A percentile compares a stretch with the other conserved stretches of the same genome.
Evolutionary conservation across 2,797 vertebrate genomes (phyloP).

Genomic region (Apogon hyalosoma): DNA sequence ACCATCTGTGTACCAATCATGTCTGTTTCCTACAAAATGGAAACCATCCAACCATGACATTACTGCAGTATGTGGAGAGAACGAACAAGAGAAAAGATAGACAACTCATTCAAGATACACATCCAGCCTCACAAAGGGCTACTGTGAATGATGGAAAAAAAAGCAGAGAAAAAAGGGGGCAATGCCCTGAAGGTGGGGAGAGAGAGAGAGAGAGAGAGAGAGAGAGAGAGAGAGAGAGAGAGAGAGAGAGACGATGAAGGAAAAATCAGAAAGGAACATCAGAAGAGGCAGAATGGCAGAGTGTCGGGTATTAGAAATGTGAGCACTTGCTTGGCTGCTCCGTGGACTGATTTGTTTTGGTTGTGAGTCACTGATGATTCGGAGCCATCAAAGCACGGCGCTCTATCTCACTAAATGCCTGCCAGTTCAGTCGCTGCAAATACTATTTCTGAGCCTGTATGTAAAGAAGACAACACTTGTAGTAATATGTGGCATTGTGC

Average conservation of each 20-base stretch:
- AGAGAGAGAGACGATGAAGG: conserved; percentile 25
- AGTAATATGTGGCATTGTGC: conserved; percentile 43
- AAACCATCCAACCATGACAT: conserved; percentile 47
- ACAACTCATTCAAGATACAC: conserved; percentile 22
- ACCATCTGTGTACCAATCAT: conserved; percentile 4
- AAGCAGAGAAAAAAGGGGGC: conserved; percentile 21
- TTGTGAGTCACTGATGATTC: conserved; percentile 70
- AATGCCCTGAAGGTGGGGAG: conserved; percentile 40
- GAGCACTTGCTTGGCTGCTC: conserved; percentile 51
- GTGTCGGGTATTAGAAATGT: conserved; percentile 44
- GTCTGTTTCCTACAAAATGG: conserved; percentile 36
- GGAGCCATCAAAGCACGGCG: conserved; percentile 37
- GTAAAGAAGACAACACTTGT: conserved; percentile 44
- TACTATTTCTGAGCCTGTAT: conserved; percentile 25
- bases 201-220: conserved; percentile 31
- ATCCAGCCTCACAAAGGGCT: conserved; percentile 36
- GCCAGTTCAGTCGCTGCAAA: conserved; percentile 55
- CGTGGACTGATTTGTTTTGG: conserved; percentile 65
- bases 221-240: conserved; percentile 30
- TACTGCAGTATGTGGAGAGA: conserved; percentile 15
- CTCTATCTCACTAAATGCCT: conserved; percentile 44
- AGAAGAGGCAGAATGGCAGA: conserved; percentile 49
- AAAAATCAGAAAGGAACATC: conserved; percentile 51
- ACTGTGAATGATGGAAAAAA: conserved; percentile 22
- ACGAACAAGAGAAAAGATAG: conserved; percentile 19